Percentiles rank a stretch among this genome's conserved stretches.
Conservation (phyloP, 2,113 vertebrate species). For the Ginglymostoma cirratum region DNA sequence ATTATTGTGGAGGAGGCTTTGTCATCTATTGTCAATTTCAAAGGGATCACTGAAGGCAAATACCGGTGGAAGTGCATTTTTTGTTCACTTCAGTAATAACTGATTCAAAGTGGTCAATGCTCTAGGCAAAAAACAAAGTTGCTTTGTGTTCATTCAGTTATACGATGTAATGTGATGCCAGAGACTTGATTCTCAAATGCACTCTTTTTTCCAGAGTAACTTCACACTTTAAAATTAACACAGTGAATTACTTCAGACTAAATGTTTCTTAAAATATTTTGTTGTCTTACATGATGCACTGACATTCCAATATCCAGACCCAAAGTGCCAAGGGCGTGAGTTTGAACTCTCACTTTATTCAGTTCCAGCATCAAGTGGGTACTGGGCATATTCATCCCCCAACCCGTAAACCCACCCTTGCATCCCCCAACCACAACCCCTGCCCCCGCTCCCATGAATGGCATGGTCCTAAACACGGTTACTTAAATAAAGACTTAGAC, state of each 20-base stretch:
- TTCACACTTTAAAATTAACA: background rate
- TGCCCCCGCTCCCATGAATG: too few species aligned
- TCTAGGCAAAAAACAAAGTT: background rate
- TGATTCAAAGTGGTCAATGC: background rate
- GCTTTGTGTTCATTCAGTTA: background rate
- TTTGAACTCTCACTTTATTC: background rate
- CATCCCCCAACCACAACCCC: too few species aligned
- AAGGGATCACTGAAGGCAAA: background rate
- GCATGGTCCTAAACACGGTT: too few species aligned
- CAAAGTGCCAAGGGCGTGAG: background rate
- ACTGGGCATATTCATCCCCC: background rate
- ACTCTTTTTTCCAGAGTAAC: background rate
- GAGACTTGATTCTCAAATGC: background rate
- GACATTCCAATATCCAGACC: background rate
- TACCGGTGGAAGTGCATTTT: background rate
- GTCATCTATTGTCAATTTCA: too few species aligned
- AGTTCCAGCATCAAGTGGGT: background rate
- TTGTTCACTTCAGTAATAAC: background rate
- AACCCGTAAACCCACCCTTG: too few species aligned
- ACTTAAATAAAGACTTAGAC: too few species aligned
- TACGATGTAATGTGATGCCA: background rate
- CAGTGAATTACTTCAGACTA: background rate
- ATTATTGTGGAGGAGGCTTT: too few species aligned
- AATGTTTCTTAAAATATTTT: background rate
- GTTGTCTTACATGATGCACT: background rate